Conservation (phyloP, 2,888 invertebrate genomes). For the Ectemnius continuus region DNA sequence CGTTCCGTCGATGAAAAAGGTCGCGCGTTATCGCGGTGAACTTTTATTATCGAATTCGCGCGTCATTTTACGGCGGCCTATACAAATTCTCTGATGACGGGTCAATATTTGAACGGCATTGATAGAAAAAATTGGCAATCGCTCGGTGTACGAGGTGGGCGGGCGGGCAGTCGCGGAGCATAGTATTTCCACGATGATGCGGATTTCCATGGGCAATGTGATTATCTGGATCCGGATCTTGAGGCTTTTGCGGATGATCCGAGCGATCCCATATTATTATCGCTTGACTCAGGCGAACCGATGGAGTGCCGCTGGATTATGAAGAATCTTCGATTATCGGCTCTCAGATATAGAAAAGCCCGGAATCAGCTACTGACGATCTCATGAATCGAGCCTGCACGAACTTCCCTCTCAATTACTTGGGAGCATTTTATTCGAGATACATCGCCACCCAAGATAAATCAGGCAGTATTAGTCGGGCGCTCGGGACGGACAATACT, state of each 20-base stretch:
- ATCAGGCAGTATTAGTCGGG: too few species aligned
- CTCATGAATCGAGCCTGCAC: neutral
- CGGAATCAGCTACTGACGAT: conserved; percentile 16
- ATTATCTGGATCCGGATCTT: conserved; percentile 20
- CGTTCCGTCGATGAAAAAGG: neutral
- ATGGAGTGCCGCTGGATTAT: conserved; percentile 11
- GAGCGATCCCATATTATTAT: conserved; percentile 29
- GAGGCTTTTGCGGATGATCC: conserved; percentile 25
- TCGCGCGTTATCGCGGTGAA: neutral
- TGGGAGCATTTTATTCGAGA: neutral
- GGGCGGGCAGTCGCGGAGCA: neutral
- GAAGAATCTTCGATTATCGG: conserved; percentile 18
- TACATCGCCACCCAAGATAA: too few species aligned
- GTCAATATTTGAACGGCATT: conserved; percentile 1
- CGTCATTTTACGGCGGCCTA: too few species aligned
- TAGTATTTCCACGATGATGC: conserved; percentile 1
- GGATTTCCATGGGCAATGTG: conserved; percentile 18
- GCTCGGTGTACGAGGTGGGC: neutral
- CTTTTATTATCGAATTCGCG: too few species aligned
- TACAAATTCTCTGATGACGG: too few species aligned
- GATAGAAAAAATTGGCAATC: neutral
- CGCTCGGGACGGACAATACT: too few species aligned
- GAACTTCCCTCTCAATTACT: too few species aligned
- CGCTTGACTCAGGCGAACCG: conserved; percentile 32
- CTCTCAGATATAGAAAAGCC: conserved; percentile 15